Evolutionary conservation across 1,140 invertebrate species (phyloP).

Genomic region (Archivesica marissinica): DNA sequence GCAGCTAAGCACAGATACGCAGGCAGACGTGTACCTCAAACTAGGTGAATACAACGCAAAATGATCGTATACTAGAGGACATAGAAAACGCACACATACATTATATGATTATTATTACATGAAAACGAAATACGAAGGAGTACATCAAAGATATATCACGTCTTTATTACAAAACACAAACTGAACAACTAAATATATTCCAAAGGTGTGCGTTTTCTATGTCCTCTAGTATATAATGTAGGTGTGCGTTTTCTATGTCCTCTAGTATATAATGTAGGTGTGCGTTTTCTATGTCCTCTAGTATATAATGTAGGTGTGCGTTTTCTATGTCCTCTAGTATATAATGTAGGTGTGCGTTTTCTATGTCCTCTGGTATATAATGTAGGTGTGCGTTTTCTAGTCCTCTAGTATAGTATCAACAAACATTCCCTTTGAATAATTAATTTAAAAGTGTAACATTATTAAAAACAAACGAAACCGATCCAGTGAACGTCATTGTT

Average conservation of each 20-base stretch:
- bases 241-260: background rate
- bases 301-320: too few relatives aligned
- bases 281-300: background rate
- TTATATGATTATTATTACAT: background rate
- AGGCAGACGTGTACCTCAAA: constrained; percentile 64
- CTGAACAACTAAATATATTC: background rate
- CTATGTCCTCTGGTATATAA: background rate
- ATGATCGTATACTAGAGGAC: background rate
- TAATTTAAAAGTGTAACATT: background rate
- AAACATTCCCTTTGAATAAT: background rate
- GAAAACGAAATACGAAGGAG: background rate
- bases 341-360: background rate
- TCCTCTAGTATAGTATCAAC: background rate
- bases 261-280: background rate
- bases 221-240: background rate
- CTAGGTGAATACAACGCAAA: constrained; percentile 58
- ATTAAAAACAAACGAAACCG: background rate
- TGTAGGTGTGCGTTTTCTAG: background rate
- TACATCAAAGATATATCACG: background rate
- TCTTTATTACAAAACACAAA: background rate
- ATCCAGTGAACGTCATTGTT: too few relatives aligned
- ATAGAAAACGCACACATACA: background rate
- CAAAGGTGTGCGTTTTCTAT: background rate
- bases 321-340: background rate
- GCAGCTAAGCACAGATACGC: constrained; percentile 36